phyloP scores from a whole-genome alignment of 64 coral and sea anemone genomes.

The Montipora foliosa region DNA sequence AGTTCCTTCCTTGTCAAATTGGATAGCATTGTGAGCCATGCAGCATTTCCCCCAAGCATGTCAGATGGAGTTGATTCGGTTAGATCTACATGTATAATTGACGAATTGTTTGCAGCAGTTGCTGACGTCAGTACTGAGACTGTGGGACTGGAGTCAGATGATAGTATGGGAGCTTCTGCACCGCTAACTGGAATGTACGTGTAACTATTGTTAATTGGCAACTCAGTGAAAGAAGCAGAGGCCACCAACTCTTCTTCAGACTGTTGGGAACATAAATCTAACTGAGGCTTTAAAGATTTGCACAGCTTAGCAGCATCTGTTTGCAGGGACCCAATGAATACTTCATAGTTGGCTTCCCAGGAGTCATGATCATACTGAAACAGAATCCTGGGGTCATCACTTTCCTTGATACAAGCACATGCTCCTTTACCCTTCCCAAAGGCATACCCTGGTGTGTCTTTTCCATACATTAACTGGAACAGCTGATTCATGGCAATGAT shows the following conservation, averaged over 20 bases:
- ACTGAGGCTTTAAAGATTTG: conserved; percentile 4
- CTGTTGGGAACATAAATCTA: neutral
- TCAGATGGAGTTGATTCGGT: neutral
- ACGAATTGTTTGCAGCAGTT: too few relatives aligned
- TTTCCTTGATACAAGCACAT: neutral
- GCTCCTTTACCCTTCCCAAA: conserved; percentile 16
- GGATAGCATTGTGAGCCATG: too few relatives aligned
- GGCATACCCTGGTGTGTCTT: neutral
- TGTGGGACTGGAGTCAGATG: neutral
- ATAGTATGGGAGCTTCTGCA: neutral
- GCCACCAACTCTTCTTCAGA: too few relatives aligned
- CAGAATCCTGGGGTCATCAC: neutral
- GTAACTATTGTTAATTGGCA: too few relatives aligned
- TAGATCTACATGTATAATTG: neutral
- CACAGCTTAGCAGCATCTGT: neutral
- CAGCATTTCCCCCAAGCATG: too few relatives aligned
- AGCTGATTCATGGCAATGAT: neutral
- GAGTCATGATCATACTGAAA: too few relatives aligned
- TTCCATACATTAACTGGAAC: conserved; percentile 3
- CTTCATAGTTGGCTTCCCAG: conserved; percentile 9
- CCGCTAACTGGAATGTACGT: too few relatives aligned
- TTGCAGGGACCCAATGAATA: neutral
- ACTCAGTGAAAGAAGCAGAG: too few relatives aligned
- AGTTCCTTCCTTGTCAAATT: too few relatives aligned
- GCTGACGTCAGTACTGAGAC: neutral